Evolutionary conservation across 2,888 invertebrate species (phyloP).

Genomic region (Drosophila diplacantha): DNA sequence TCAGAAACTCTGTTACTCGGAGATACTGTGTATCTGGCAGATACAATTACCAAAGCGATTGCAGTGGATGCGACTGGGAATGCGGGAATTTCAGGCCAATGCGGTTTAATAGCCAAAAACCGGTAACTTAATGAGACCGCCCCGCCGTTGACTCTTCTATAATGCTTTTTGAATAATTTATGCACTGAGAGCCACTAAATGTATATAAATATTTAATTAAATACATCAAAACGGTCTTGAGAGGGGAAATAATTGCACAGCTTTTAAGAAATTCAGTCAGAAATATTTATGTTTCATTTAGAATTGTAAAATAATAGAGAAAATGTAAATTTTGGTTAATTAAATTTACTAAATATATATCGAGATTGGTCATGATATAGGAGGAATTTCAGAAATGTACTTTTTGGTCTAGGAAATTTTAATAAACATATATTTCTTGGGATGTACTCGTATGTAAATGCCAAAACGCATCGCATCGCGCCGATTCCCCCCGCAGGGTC

Average conservation of each 20-base stretch:
- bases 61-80: slow-evolving; percentile 34
- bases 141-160: slow-evolving; percentile 26
- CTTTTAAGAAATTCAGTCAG: not conserved
- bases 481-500: slow-evolving; percentile 19
- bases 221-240: not conserved
- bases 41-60: slow-evolving; percentile 53
- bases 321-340: not conserved
- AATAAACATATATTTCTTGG: no score
- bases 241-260: not conserved
- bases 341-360: not conserved
- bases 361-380: rapidly evolving
- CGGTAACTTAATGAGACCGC: slow-evolving; percentile 54
- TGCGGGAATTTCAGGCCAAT: slow-evolving; percentile 48
- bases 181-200: not conserved
- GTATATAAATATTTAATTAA: not conserved
- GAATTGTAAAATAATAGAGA: not conserved
- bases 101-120: slow-evolving; percentile 53
- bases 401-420: not conserved
- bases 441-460: slow-evolving; percentile 7
- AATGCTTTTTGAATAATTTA: slow-evolving; percentile 29
- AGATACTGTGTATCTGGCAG: slow-evolving; percentile 45
- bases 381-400: rapidly evolving
- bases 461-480: slow-evolving; percentile 27
- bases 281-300: not conserved
- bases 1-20: slow-evolving; percentile 12